These are phyloP conservation scores for Synergus laeviventris DNA, from an alignment of 2,888 invertebrate genomes.

Conservation along the genomic window DNA sequence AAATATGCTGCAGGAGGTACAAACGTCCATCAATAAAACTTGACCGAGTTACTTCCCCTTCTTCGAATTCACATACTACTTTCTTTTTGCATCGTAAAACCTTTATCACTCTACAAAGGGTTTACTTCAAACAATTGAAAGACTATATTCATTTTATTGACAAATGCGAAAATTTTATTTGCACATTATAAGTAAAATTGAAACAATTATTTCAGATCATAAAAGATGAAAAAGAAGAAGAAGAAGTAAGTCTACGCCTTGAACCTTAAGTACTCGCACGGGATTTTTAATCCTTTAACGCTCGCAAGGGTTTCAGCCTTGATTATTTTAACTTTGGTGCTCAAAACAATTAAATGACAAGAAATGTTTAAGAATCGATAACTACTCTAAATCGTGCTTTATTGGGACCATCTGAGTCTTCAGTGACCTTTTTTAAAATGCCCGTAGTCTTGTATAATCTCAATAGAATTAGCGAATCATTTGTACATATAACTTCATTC, in stretches of 20 bases:
- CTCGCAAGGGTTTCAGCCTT: not conserved
- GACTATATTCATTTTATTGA: not conserved
- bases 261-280: slow-evolving; percentile 25
- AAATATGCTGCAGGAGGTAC: slow-evolving; percentile 31
- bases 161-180: not conserved
- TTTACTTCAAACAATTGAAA: not conserved
- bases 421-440: not conserved
- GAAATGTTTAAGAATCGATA: not conserved
- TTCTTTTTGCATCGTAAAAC: not conserved
- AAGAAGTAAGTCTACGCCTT: slow-evolving; percentile 10
- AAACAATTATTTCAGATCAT: not conserved
- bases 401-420: not conserved
- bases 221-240: not conserved
- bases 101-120: not conserved
- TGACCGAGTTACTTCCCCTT: slow-evolving; percentile 22
- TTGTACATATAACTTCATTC: not conserved
- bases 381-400: not conserved
- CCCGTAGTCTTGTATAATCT: not conserved
- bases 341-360: not conserved
- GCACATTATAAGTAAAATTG: not conserved
- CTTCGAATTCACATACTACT: not conserved
- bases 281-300: not conserved
- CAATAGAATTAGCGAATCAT: not conserved
- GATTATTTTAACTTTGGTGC: not conserved
- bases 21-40: slow-evolving; percentile 29